These are phyloP conservation scores for Tricholauxania praeusta DNA, from an alignment of 2,888 invertebrate species.

Conservation along the genomic window DNA sequence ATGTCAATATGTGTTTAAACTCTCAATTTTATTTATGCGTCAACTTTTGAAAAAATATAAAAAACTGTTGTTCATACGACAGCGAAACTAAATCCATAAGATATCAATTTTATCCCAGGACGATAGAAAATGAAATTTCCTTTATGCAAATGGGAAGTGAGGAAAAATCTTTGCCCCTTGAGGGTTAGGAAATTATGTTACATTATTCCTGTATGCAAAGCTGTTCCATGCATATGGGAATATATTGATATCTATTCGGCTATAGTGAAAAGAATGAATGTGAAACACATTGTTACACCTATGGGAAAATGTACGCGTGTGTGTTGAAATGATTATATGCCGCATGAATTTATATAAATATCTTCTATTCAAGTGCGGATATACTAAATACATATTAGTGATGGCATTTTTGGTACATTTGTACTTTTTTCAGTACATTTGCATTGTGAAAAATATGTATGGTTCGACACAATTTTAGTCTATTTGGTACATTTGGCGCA, in stretches of 20 bases:
- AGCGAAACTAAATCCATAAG: conserved; percentile 2
- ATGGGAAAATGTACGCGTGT: not conserved
- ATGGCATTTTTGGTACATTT: too few relatives aligned
- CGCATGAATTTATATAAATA: too few relatives aligned
- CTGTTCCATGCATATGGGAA: conserved; percentile 14
- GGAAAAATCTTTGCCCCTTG: conserved; percentile 22
- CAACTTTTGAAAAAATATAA: not conserved
- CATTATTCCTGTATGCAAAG: conserved; percentile 20
- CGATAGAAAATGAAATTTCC: conserved; percentile 24
- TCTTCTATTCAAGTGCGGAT: too few relatives aligned
- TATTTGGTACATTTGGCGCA: too few relatives aligned
- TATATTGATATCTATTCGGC: conserved; percentile 18
- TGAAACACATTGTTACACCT: not conserved
- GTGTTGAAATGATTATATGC: too few relatives aligned
- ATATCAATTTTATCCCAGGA: conserved; percentile 22
- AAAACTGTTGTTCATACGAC: not conserved
- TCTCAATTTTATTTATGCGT: not conserved
- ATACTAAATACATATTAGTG: too few relatives aligned
- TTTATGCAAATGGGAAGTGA: conserved; percentile 24
- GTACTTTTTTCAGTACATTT: too few relatives aligned
- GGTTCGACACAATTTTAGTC: too few relatives aligned
- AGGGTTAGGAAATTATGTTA: conserved; percentile 31
- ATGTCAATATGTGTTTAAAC: too few relatives aligned
- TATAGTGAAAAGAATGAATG: not conserved
- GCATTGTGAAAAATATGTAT: too few relatives aligned